phyloP scores from a whole-genome alignment of 2,888 invertebrate species.

The Bedellia somnulentella region DNA sequence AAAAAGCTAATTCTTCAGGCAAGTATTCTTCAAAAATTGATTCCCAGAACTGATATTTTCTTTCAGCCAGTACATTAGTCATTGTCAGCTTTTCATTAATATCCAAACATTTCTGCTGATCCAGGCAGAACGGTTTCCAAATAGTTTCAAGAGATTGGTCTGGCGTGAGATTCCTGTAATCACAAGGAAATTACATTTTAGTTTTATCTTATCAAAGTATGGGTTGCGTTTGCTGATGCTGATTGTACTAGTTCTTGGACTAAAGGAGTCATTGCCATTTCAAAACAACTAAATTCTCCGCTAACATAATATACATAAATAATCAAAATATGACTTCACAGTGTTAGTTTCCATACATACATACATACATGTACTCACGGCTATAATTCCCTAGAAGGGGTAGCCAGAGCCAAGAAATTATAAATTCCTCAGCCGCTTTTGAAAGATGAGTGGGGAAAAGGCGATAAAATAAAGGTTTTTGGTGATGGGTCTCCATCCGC shows the following conservation, averaged over 20 bases:
- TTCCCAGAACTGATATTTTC: constrained; percentile 25
- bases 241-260: background rate
- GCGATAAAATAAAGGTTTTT: too few species aligned
- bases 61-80: constrained; percentile 16
- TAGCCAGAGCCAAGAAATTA: too few species aligned
- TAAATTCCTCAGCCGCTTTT: too few species aligned
- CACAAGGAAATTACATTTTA: background rate
- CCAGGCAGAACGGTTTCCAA: constrained; percentile 21
- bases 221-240: background rate
- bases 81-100: constrained; percentile 18
- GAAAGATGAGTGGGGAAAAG: too few species aligned
- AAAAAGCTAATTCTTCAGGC: too few species aligned
- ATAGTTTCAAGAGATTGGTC: constrained; percentile 16
- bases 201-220: background rate
- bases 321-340: background rate
- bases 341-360: background rate
- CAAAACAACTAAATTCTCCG: background rate
- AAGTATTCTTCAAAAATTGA: too few species aligned
- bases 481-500: too few species aligned
- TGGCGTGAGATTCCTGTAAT: constrained; percentile 27
- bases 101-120: constrained; percentile 20
- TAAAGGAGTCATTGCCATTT: background rate
- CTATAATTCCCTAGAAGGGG: too few species aligned
- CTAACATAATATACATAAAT: background rate
- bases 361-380: too few species aligned